Percentiles rank a stretch among this genome's conserved stretches.
phyloP scores from a whole-genome alignment of 2,888 invertebrate genomes.

The Andrena bucephala region DNA sequence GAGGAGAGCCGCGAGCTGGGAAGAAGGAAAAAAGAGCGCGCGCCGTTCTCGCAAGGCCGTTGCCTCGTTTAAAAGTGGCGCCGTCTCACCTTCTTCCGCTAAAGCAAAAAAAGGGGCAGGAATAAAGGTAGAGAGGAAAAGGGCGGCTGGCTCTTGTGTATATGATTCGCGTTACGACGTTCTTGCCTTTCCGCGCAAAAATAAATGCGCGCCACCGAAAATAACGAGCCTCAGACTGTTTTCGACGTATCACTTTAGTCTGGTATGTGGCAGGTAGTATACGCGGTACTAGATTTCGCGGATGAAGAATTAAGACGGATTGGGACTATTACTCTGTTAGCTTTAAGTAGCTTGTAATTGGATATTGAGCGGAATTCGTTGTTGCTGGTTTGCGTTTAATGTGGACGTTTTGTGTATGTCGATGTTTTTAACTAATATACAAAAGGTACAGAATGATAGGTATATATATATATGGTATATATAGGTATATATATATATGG shows the following conservation, averaged over 20 bases:
- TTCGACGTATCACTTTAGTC: slow-evolving; percentile 11
- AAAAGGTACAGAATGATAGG: no score
- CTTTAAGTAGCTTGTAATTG: no score
- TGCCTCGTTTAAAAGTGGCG: slow-evolving; percentile 61
- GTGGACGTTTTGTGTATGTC: no score
- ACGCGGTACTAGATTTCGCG: no score
- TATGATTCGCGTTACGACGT: slow-evolving; percentile 37
- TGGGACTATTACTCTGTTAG: no score
- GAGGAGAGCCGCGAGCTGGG: background rate
- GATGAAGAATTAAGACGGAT: no score
- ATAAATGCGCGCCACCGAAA: slow-evolving; percentile 56
- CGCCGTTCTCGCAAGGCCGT: slow-evolving; percentile 62
- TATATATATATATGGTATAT: no score
- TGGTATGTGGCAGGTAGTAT: no score
- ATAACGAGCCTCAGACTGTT: slow-evolving; percentile 45
- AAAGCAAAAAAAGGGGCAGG: background rate
- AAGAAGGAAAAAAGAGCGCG: slow-evolving; percentile 39
- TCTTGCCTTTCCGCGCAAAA: slow-evolving; percentile 58
- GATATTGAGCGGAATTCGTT: no score
- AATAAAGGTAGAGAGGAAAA: background rate
- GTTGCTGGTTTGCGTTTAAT: no score
- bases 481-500: no score
- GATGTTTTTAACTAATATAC: no score
- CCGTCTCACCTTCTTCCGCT: slow-evolving; percentile 58
- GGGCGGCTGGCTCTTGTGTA: slow-evolving; percentile 2